These are phyloP conservation scores for Callaeas wilsoni DNA, from an alignment of 2,113 vertebrate genomes.

Conservation along the genomic window DNA sequence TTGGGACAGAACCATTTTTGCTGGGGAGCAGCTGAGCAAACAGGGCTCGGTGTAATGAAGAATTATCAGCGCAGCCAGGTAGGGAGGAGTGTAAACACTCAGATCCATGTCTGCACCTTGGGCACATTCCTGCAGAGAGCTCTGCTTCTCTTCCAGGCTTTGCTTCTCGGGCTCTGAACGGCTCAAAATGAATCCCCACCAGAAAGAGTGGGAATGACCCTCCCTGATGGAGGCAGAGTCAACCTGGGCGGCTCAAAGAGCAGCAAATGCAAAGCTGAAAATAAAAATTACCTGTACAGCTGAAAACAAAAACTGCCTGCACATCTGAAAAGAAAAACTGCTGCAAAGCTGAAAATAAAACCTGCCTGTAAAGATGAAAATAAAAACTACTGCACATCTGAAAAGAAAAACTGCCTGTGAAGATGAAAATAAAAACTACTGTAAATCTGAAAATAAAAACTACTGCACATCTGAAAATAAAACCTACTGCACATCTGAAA, in stretches of 20 bases:
- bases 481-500: neutral
- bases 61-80: neutral
- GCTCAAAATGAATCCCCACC: neutral
- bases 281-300: fast-evolving
- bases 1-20: neutral
- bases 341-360: neutral
- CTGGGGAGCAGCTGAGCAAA: conserved; percentile 35
- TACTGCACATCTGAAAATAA: neutral
- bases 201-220: neutral
- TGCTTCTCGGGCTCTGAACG: neutral
- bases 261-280: neutral
- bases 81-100: neutral
- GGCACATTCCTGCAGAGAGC: neutral
- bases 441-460: neutral
- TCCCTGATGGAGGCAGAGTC: neutral
- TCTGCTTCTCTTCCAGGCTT: neutral
- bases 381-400: neutral
- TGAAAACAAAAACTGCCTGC: neutral
- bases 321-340: neutral
- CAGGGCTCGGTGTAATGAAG: neutral
- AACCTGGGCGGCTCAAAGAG: neutral
- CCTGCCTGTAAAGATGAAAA: fast-evolving
- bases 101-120: neutral
- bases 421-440: neutral
- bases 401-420: neutral